phyloP scores from a whole-genome alignment of 2,797 vertebrate genomes.

The Sus cebifrons region DNA sequence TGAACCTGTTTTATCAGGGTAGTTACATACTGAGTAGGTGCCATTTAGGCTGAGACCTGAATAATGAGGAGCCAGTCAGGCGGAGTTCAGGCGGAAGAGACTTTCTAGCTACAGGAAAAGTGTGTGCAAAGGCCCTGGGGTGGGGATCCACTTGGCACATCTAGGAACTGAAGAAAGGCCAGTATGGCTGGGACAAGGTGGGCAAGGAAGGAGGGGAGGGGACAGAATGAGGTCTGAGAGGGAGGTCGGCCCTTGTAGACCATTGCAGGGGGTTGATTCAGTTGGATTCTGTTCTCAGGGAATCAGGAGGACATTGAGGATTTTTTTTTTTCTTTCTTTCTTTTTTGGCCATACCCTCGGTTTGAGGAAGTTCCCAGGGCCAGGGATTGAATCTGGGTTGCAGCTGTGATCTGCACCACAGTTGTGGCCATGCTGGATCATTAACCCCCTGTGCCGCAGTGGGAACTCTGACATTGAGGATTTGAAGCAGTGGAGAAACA shows the following conservation, averaged over 20 bases:
- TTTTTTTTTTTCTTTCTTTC: background rate
- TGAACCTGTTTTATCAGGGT: background rate
- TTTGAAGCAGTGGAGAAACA: background rate
- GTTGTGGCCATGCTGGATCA: no score
- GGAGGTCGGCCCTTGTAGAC: background rate
- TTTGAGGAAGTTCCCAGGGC: no score
- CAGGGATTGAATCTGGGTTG: no score
- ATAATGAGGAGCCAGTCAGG: background rate
- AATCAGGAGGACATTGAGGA: background rate
- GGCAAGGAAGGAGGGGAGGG: background rate
- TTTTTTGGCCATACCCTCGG: no score
- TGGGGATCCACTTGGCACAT: background rate
- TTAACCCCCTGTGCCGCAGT: no score
- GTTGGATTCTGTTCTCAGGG: background rate
- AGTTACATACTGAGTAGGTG: background rate
- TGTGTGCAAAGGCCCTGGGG: background rate
- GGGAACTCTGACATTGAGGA: background rate
- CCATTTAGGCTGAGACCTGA: background rate
- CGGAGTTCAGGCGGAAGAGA: background rate
- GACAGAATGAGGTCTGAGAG: background rate
- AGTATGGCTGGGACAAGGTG: background rate
- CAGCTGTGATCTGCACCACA: no score
- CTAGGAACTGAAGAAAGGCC: background rate
- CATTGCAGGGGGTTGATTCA: background rate
- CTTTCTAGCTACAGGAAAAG: background rate